These are phyloP conservation scores for Allophyes oxyacanthae DNA, from an alignment of 2,888 invertebrate genomes.

Conservation along the genomic window DNA sequence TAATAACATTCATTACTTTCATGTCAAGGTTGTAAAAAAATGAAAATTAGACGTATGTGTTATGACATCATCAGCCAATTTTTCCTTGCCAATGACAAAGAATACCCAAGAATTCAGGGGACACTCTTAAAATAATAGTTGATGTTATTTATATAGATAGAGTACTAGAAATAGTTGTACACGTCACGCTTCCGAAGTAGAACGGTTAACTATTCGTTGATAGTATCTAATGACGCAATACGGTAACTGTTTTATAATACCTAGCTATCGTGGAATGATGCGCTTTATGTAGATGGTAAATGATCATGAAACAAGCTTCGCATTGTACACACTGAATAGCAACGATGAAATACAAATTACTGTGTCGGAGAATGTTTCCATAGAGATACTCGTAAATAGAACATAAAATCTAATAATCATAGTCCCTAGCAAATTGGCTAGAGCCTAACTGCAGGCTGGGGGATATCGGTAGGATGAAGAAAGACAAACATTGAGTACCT, in stretches of 20 bases:
- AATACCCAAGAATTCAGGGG: conserved; percentile 73
- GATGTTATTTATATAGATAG: conserved; percentile 80
- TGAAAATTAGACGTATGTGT: conserved; percentile 29
- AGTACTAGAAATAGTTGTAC: conserved; percentile 78
- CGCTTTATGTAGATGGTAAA: conserved; percentile 45
- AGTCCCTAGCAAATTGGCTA: no score
- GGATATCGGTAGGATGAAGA: no score
- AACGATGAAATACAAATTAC: neutral
- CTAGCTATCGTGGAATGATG: conserved; percentile 54
- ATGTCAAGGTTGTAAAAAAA: conserved; percentile 46
- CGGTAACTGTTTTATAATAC: conserved; percentile 56
- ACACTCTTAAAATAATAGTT: conserved; percentile 81
- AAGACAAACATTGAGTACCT: no score
- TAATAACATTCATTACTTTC: conserved; percentile 45
- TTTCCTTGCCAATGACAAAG: conserved; percentile 61
- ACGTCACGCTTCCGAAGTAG: conserved; percentile 76
- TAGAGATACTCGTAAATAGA: neutral
- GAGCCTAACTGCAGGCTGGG: no score
- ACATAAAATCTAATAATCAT: neutral
- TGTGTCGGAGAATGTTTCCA: neutral
- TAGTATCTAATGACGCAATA: conserved; percentile 66
- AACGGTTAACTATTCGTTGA: conserved; percentile 70
- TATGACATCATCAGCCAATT: conserved; percentile 62
- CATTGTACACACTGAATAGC: conserved; percentile 6
- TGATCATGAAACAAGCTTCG: conserved; percentile 18